phyloP scores from a whole-genome alignment of 2,888 invertebrate genomes.

The Trisateles emortualis region DNA sequence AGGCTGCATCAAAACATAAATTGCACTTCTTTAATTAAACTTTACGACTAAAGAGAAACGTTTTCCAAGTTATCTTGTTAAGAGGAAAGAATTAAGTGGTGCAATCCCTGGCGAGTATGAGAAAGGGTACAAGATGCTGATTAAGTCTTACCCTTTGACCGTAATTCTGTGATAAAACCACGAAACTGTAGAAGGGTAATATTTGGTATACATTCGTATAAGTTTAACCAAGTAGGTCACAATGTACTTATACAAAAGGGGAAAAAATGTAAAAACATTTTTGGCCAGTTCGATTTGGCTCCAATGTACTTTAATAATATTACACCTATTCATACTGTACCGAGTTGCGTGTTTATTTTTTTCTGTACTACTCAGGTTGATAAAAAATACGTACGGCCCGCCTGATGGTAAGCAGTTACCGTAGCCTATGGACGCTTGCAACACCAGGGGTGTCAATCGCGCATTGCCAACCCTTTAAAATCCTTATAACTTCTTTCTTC shows the following conservation, averaged over 20 bases:
- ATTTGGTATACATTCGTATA: background rate
- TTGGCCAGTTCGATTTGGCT: too few species aligned
- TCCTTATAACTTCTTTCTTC: too few species aligned
- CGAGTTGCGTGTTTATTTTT: too few species aligned
- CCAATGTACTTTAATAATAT: too few species aligned
- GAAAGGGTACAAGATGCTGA: constrained; percentile 39
- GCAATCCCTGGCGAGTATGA: constrained; percentile 39
- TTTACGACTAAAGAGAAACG: constrained; percentile 39
- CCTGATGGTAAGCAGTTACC: too few species aligned
- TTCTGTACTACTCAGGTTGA: too few species aligned
- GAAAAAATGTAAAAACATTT: too few species aligned
- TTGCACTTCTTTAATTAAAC: constrained; percentile 55
- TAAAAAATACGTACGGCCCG: too few species aligned
- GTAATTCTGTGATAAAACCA: constrained; percentile 43
- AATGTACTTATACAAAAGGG: background rate
- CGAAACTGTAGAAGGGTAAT: constrained; percentile 35
- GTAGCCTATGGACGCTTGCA: too few species aligned
- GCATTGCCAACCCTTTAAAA: too few species aligned
- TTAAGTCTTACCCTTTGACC: constrained; percentile 46
- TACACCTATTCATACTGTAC: too few species aligned
- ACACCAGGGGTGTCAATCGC: too few species aligned
- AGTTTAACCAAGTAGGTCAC: background rate
- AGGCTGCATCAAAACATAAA: constrained; percentile 34
- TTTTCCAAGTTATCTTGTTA: constrained; percentile 53
- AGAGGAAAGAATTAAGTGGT: constrained; percentile 48